These are phyloP conservation scores for Tiliacea citrago DNA, from an alignment of 2,888 invertebrate species.

Conservation along the genomic window DNA sequence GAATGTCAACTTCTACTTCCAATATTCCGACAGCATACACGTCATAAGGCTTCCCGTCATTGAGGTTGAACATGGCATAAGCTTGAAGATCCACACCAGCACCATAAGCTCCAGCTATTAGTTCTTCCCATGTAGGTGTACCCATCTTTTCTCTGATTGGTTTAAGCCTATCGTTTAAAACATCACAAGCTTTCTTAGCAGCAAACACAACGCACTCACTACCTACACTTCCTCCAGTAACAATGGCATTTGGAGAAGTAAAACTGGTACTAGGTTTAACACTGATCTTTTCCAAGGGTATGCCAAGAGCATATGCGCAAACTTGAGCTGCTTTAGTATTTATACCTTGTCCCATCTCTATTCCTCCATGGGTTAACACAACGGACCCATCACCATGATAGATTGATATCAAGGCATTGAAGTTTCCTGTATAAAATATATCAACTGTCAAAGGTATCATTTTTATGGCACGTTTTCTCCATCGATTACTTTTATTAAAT, in stretches of 20 bases:
- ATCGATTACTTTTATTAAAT: conserved; percentile 92
- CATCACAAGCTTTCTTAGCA: conserved; percentile 92
- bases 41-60: conserved; percentile 90
- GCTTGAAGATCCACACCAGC: conserved; percentile 91
- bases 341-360: conserved; percentile 95
- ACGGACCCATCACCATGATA: conserved; percentile 93
- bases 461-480: conserved; percentile 94
- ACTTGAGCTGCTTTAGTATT: conserved; percentile 95
- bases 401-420: conserved; percentile 91
- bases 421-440: conserved; percentile 89
- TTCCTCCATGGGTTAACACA: conserved; percentile 92
- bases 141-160: conserved; percentile 90
- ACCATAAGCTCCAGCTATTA: conserved; percentile 88
- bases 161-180: conserved; percentile 90
- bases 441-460: conserved; percentile 92
- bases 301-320: conserved; percentile 93
- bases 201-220: conserved; percentile 92
- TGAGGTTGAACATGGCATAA: conserved; percentile 87
- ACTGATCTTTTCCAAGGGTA: conserved; percentile 92
- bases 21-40: conserved; percentile 92
- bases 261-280: conserved; percentile 92
- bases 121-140: conserved; percentile 90
- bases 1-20: conserved; percentile 94
- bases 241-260: conserved; percentile 91
- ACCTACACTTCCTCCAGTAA: conserved; percentile 92